Evolutionary conservation across 2,888 invertebrate species (phyloP).

Genomic region (Hedychridium roseum): DNA sequence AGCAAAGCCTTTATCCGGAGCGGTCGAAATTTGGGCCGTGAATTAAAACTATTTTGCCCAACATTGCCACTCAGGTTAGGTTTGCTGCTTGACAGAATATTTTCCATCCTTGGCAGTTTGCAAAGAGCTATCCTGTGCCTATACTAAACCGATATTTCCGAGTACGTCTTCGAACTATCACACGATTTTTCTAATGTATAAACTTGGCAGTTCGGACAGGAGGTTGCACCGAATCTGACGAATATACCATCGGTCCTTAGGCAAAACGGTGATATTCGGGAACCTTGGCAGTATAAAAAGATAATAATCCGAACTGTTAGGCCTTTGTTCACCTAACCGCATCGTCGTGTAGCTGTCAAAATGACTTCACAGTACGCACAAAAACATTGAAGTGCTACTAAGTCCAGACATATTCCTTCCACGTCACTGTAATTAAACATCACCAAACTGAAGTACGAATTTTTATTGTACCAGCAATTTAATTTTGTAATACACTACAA

Average conservation of each 20-base stretch:
- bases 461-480: too few species aligned
- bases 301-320: slow-evolving; percentile 2
- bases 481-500: too few species aligned
- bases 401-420: too few species aligned
- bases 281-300: not conserved
- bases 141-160: not conserved
- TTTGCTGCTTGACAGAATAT: slow-evolving; percentile 17
- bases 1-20: slow-evolving; percentile 48
- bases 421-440: too few species aligned
- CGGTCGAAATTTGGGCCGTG: slow-evolving; percentile 42
- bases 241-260: not conserved
- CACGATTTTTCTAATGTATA: not conserved
- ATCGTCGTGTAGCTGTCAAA: too few species aligned
- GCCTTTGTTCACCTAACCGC: slow-evolving; percentile 11
- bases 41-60: slow-evolving; percentile 12
- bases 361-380: too few species aligned
- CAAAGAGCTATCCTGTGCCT: too few species aligned
- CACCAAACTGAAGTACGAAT: too few species aligned
- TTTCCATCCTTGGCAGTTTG: slow-evolving; percentile 19
- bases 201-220: not conserved
- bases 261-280: not conserved
- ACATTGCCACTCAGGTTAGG: slow-evolving; percentile 17
- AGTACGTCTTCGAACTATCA: not conserved
- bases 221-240: too few species aligned
- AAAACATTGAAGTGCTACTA: too few species aligned